These are phyloP conservation scores for Dermolepida albohirtum DNA, from an alignment of 2,888 invertebrate genomes.

Conservation along the genomic window DNA sequence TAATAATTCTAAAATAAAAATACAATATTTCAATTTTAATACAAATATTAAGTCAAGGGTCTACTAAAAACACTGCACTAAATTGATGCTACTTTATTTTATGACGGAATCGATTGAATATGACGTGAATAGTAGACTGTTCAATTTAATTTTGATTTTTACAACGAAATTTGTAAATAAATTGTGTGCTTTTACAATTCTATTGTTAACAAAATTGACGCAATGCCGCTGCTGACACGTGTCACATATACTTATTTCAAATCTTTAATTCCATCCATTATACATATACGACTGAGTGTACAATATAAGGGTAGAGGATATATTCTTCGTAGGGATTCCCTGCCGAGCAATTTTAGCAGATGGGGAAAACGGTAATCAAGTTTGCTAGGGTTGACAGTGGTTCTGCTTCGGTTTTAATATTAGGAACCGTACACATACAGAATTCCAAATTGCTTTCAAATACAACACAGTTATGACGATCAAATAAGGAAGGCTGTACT, in stretches of 20 bases:
- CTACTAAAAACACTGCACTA: too few species aligned
- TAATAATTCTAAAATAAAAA: too few species aligned
- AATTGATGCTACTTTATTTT: too few species aligned
- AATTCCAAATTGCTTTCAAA: slow-evolving; percentile 12
- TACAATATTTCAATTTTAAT: too few species aligned
- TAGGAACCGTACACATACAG: slow-evolving; percentile 7
- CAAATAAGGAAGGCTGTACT: neutral
- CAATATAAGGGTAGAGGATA: slow-evolving; percentile 5
- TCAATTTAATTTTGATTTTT: too few species aligned
- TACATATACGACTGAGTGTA: neutral
- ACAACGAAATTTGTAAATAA: too few species aligned
- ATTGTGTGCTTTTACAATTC: neutral
- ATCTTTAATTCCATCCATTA: slow-evolving; percentile 6
- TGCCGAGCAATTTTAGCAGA: slow-evolving; percentile 19
- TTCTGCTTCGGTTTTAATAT: slow-evolving; percentile 21
- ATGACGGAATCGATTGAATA: too few species aligned
- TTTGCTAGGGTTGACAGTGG: slow-evolving; percentile 24
- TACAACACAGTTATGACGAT: slow-evolving; percentile 6
- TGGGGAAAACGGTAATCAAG: slow-evolving; percentile 18
- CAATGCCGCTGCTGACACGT: neutral
- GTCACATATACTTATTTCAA: neutral
- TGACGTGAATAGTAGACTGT: too few species aligned
- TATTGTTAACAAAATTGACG: neutral
- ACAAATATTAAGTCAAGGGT: too few species aligned
- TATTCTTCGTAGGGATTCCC: slow-evolving; percentile 15